Evolutionary conservation across 35 echinoderm and acorn worm genomes (phyloP).

Genomic region (Hemicentrotus pulcherrimus): DNA sequence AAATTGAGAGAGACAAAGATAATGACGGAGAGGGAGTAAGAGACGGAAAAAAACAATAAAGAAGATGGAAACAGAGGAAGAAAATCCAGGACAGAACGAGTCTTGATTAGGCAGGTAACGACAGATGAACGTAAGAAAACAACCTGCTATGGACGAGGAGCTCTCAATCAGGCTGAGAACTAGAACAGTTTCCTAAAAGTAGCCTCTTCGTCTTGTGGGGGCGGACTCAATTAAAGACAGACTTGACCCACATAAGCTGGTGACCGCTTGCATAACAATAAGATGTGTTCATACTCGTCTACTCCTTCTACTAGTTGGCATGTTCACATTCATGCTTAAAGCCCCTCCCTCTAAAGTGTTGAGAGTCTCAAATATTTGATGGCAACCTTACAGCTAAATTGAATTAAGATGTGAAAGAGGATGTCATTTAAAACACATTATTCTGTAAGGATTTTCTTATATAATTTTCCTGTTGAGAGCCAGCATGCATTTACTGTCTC

Average conservation of each 20-base stretch:
- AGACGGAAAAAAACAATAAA: not conserved
- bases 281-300: not conserved
- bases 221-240: not conserved
- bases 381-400: too few species aligned
- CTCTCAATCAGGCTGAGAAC: not conserved
- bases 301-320: not conserved
- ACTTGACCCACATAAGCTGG: constrained; percentile 15
- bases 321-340: not conserved
- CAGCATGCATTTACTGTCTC: too few species aligned
- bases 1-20: too few species aligned
- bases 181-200: not conserved
- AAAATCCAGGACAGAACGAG: not conserved
- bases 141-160: not conserved
- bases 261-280: not conserved
- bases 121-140: not conserved
- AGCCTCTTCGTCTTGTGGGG: not conserved
- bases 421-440: too few species aligned
- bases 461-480: too few species aligned
- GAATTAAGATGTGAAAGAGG: too few species aligned
- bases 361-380: too few species aligned
- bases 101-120: not conserved
- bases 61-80: not conserved
- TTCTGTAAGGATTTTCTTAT: too few species aligned
- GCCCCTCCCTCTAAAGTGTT: too few species aligned
- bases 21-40: not conserved